Base-by-base conservation (phyloP, 2,888 invertebrate species). In the Listrodromus nycthemerus region DNA sequence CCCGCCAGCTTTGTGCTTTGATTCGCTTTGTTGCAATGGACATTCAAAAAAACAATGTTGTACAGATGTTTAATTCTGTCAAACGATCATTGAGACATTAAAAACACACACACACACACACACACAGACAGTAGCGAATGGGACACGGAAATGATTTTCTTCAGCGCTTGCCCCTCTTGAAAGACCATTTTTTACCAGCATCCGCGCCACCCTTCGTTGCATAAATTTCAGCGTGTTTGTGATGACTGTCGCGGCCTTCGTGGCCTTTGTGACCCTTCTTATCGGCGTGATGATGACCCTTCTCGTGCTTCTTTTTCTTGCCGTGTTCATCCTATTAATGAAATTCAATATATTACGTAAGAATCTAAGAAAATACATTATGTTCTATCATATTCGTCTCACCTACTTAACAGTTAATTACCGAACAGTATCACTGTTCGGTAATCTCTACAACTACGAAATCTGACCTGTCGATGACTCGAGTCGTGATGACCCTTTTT, bases 231-330 rank as follows among this genome's bases (percentile, higher is more conserved):
- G 94, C 92, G 66, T 94, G 94, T 4, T 94, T 94, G 30, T 95
- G 94, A 89, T 96, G 95, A 1, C 93, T 88, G 48, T 95, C 95
- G 86, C 95, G 94, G 0, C 96, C 96, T 0, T 89, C 94, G 0
- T 94, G 93, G 0, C 93, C 87, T 86, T 95, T 95, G 90, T 96
- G 95, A 0, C 95, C 95, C 92, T 95, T 95, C 16, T 95, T 92
- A 1, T 93, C 92, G 48, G 94, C 90, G 82, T 94, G 91, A 86
- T 95, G 94, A 0, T 94, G 94, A 0, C 95, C 95, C 86, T 95
- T 94, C 7, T 93, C 93, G 87, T 94, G 94, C 79, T 95, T 94
- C 1, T 95, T 95, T 61, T 95, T 94, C 61, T 95, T 94, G 0
- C 95, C 96, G 86, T 95, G 94, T 27, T 94, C 91, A 81, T 93